Conservation (phyloP, 2,113 vertebrate species). For the Oncorhynchus gorbuscha region DNA sequence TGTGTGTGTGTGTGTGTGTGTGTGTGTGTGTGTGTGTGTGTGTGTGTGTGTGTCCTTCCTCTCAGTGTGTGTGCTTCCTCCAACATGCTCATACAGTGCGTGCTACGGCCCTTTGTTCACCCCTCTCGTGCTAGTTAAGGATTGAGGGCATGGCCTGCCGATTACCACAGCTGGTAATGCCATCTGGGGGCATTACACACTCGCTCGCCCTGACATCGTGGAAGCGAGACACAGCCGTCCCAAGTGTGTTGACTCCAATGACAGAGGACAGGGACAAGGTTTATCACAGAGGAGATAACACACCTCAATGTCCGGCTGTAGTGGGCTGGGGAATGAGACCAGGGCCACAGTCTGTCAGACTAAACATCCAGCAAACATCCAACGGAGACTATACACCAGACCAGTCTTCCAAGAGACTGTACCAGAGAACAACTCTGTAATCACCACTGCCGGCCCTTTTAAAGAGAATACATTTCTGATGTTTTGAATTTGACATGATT, state of each 20-base stretch:
- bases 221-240: conserved; percentile 41
- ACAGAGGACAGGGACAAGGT: conserved; percentile 51
- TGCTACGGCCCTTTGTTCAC: conserved; percentile 37
- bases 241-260: conserved; percentile 48
- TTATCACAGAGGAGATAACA: neutral
- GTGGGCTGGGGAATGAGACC: no score
- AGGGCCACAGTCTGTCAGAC: no score
- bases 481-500: no score
- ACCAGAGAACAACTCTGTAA: no score
- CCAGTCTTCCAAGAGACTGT: no score
- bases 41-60: neutral
- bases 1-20: no score
- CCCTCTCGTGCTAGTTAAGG: conserved; percentile 56
- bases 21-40: no score
- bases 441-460: no score
- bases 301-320: neutral
- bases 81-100: neutral
- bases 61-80: conserved; percentile 1
- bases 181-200: conserved; percentile 66
- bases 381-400: no score
- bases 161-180: conserved; percentile 72
- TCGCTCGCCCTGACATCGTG: conserved; percentile 46
- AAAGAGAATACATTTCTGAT: no score
- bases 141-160: conserved; percentile 64
- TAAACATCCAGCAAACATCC: no score